These are phyloP conservation scores for Ctenopoma kingsleyae DNA, from an alignment of 2,797 vertebrate species.

Conservation along the genomic window DNA sequence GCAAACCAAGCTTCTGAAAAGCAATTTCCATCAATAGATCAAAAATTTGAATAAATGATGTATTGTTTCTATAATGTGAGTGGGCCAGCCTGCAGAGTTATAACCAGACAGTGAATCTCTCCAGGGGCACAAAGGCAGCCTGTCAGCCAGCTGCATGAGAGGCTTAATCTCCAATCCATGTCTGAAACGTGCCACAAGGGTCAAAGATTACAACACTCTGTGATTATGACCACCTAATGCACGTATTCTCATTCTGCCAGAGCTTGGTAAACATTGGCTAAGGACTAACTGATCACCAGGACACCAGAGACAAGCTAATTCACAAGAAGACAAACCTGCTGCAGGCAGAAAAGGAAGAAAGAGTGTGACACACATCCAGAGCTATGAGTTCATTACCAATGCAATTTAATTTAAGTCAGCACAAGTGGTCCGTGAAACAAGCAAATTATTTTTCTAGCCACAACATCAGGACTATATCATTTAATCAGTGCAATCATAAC, in stretches of 20 bases:
- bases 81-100: conserved; percentile 23
- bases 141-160: conserved; percentile 62
- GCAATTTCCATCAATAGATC: conserved; percentile 27
- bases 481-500: too few species aligned
- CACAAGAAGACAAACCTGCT: conserved; percentile 1
- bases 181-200: conserved; percentile 75
- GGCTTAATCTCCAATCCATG: conserved; percentile 79
- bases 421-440: neutral
- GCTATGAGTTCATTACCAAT: neutral
- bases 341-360: neutral
- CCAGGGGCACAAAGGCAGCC: conserved; percentile 49
- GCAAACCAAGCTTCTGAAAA: conserved; percentile 15
- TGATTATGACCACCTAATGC: conserved; percentile 74
- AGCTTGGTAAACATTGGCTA: conserved; percentile 60
- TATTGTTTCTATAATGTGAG: conserved; percentile 41
- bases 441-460: neutral
- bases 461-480: neutral
- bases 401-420: neutral
- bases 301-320: conserved; percentile 18
- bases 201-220: conserved; percentile 74
- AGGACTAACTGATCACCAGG: conserved; percentile 39
- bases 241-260: conserved; percentile 72
- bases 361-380: neutral
- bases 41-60: conserved; percentile 44
- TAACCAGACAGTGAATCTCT: conserved; percentile 50